Base-by-base conservation (phyloP, 2,888 invertebrate species). In the Pogonocherus hispidulus region DNA sequence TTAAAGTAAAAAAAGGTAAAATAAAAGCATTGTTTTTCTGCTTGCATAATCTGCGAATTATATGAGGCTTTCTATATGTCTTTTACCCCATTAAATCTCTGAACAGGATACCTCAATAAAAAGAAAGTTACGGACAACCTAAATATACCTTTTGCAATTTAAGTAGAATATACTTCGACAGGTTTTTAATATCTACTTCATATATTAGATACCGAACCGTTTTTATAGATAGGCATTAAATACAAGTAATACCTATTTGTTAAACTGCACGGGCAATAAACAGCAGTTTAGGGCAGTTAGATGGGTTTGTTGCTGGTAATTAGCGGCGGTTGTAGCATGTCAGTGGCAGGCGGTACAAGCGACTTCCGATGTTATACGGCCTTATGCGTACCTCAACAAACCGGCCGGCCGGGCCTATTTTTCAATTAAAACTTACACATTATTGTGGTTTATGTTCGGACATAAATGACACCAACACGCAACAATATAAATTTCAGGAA, bases 311-410 rank as follows among this genome's bases (percentile, higher is more conserved):
- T 74, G 75, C 70, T 72, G 71, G 78, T 76, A 79, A 79, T 80
- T 79, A 79, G 79, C 75, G 74, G 75, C 71, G 73, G 78, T 75
- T 77, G 77, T 78, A 73, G 75, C 74, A 76, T 80, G 80, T 80
- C 79, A 78, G 74, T 74, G 77, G 76, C 80, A 80, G 80, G 78
- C 79, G 79, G 77, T 79, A 80, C 79, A 79, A 76, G 78, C 76
- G 75, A 79, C 79, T 80, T 78, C 76, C 77, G 76, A 78, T 80
- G 80, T 79, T 79, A 78, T 78, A 78, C 76, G 75, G 70, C 73
- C 70, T 69, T 72, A 73, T 74, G 74, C 73, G 69, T 70, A 69
- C 68, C 52, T 52, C 63, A 54, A 35, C 51, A 27, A 27, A 8
- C 32, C 37, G 63, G 22, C 72, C 56, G 52, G 41, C 67, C 67